Base-by-base conservation (phyloP, 53 echinoderm and acorn worm genomes). In the Antedon mediterranea region DNA sequence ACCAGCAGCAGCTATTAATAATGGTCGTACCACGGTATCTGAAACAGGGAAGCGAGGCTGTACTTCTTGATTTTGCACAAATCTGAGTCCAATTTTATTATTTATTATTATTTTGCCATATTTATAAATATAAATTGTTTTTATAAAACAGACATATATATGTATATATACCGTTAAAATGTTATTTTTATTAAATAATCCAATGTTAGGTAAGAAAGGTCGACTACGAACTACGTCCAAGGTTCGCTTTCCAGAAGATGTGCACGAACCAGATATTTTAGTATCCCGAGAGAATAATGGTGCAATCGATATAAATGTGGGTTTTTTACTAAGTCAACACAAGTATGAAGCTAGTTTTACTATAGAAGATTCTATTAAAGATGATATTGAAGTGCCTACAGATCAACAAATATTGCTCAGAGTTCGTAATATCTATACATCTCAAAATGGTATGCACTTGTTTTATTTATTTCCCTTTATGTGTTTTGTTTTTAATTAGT, bases 171-270 rank as follows among this genome's bases (percentile, higher is more conserved):
- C n/a, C n/a, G n/a, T n/a, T n/a, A n/a, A n/a, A n/a, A n/a, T n/a
- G n/a, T n/a, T n/a, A n/a, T n/a, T n/a, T n/a, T n/a, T n/a, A n/a
- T n/a, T n/a, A n/a, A n/a, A n/a, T n/a, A n/a, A n/a, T n/a, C n/a
- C n/a, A n/a, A n/a, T n/a, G n/a, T n/a, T 37, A 41, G 37, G 37
- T 71, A 77, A 83, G 26, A 83, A 78, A 43, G 85, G 85, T 9
- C 76, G 93, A 57, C 88, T 88, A 3, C 71, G 93, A 43, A 87
- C 85, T 31, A 85, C 82, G 73, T 91, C 91, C 34, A 85, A 89
- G n/a, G 94, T 94, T 43, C 90, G 91, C 81, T 94, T 94, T 72
- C 94, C 94, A 29, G 94, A 94, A 33, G 94, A 94, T 75, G 89
- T 91, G 32, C 84, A 91, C 33, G 94, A 94, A 57, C 86, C 94